phyloP scores from a whole-genome alignment of 2,888 invertebrate species.

The Muscina levida region DNA sequence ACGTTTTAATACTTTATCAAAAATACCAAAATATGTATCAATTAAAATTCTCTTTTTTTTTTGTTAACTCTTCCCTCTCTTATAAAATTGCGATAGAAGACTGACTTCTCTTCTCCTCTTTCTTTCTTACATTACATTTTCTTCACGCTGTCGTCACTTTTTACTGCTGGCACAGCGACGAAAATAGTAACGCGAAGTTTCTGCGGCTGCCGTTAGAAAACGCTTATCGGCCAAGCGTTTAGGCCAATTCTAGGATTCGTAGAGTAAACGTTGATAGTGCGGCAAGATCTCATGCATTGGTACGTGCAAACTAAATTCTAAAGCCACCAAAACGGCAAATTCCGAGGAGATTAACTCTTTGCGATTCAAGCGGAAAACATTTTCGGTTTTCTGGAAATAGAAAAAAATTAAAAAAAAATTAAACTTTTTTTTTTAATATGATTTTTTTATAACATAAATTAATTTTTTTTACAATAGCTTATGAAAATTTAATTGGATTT shows the following conservation, averaged over 20 bases:
- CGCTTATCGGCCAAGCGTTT: constrained; percentile 75
- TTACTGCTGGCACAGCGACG: constrained; percentile 74
- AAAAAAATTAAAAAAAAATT: neutral
- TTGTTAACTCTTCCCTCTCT: constrained; percentile 28
- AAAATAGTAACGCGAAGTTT: constrained; percentile 71
- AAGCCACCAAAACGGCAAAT: constrained; percentile 95
- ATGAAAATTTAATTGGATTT: constrained; percentile 9
- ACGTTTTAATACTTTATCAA: constrained; percentile 65
- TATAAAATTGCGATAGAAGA: too few species aligned
- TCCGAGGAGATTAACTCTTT: constrained; percentile 95
- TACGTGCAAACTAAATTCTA: constrained; percentile 96
- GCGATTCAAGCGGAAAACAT: constrained; percentile 92
- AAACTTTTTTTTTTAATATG: too few species aligned
- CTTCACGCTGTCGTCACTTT: constrained; percentile 62
- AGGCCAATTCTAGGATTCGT: constrained; percentile 89
- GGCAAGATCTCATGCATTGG: constrained; percentile 95
- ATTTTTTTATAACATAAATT: neutral
- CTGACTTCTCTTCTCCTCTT: too few species aligned
- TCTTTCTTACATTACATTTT: too few species aligned
- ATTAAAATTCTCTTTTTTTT: too few species aligned
- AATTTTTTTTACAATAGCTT: neutral
- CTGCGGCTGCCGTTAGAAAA: constrained; percentile 72
- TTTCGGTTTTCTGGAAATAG: constrained; percentile 90
- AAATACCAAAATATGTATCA: constrained; percentile 44
- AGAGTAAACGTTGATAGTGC: constrained; percentile 95